A percentile compares a stretch with the other conserved stretches of the same genome.
Conservation (phyloP, 2,113 vertebrate genomes). For the Tachycineta bicolor region DNA sequence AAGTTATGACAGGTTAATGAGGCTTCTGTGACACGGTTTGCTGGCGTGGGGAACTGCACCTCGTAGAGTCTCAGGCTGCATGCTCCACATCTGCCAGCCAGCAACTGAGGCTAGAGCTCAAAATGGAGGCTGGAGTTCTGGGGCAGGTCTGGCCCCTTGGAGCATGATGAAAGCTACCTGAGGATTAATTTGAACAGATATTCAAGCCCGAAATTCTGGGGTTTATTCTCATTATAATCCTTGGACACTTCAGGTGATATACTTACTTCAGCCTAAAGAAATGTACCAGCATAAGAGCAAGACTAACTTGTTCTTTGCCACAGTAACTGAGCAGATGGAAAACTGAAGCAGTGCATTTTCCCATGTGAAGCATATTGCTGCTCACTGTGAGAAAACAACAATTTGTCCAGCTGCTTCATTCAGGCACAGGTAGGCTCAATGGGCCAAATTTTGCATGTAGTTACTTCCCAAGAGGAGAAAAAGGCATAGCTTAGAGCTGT, state of each 20-base stretch:
- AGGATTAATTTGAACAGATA: not conserved
- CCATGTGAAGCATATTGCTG: not conserved
- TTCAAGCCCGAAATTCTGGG: not conserved
- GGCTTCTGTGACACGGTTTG: not conserved
- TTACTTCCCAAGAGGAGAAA: not conserved
- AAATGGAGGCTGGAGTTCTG: not conserved
- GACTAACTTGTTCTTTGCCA: not conserved
- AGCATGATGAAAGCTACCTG: not conserved
- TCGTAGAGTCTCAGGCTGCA: fast-evolving
- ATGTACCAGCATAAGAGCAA: not conserved
- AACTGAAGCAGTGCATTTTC: not conserved
- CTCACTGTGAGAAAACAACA: not conserved
- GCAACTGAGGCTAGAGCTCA: fast-evolving
- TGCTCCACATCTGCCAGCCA: not conserved
- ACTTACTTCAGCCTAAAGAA: not conserved
- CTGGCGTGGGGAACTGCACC: not conserved
- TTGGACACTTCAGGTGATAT: not conserved
- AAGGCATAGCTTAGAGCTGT: not conserved
- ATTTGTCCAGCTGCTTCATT: not conserved
- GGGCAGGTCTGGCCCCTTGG: not conserved
- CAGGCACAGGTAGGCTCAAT: not conserved
- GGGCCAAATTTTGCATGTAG: not conserved
- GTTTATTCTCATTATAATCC: not conserved
- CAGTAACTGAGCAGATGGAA: not conserved
- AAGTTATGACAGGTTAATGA: not conserved